These are phyloP conservation scores for Caenorhabditis sp. DNA, from an alignment of 2,888 invertebrate genomes.

Conservation along the genomic window DNA sequence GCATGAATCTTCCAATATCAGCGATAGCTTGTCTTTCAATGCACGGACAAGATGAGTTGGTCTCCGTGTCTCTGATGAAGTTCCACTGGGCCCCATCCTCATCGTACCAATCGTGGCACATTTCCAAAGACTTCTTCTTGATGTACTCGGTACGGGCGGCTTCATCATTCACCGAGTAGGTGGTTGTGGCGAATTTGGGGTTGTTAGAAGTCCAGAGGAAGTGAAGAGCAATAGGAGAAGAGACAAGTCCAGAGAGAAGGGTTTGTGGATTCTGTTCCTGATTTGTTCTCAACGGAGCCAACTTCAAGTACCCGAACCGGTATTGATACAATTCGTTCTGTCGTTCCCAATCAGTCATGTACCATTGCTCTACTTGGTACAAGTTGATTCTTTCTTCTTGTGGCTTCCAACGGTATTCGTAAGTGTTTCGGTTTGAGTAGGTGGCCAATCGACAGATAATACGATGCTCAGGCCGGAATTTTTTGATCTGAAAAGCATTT, in stretches of 20 bases:
- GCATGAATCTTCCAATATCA: conserved; percentile 94
- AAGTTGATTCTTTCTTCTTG: conserved; percentile 82
- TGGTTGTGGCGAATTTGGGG: conserved; percentile 74
- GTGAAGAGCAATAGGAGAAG: conserved; percentile 82
- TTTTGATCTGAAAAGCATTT: conserved; percentile 77
- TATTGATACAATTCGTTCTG: conserved; percentile 80
- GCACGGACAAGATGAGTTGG: conserved; percentile 87
- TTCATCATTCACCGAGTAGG: conserved; percentile 75
- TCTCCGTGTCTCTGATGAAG: conserved; percentile 82
- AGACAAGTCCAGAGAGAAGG: conserved; percentile 77
- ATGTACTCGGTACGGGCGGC: conserved; percentile 72
- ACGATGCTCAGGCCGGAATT: conserved; percentile 81
- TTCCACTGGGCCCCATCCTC: conserved; percentile 81
- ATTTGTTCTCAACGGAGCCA: conserved; percentile 78
- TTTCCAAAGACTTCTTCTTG: conserved; percentile 77
- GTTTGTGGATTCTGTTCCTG: conserved; percentile 66
- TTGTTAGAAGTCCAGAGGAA: conserved; percentile 82
- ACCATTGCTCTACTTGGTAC: conserved; percentile 82
- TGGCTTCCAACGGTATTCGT: conserved; percentile 79
- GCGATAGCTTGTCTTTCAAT: conserved; percentile 92
- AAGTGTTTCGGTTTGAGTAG: conserved; percentile 80
- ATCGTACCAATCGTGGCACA: conserved; percentile 82
- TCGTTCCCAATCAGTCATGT: conserved; percentile 82
- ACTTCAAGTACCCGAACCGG: conserved; percentile 82
- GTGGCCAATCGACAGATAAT: conserved; percentile 78